Evolutionary conservation across 2,888 invertebrate genomes (phyloP), one percentile per base, ranked within the genome.

Genomic region (Tricholauxania praeusta): DNA sequence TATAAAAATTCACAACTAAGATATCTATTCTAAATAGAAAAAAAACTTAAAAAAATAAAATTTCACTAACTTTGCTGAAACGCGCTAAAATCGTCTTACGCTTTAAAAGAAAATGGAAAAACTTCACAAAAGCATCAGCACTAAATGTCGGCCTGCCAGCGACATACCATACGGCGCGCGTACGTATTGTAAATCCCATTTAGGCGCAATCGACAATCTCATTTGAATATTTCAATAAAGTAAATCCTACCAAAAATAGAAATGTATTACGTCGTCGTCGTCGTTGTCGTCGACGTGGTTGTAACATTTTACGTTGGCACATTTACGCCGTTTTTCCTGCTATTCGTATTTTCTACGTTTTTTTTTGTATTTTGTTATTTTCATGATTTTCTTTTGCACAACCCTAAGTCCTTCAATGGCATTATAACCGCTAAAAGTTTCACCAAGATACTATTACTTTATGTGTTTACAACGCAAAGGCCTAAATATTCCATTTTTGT

Each of bases 161-260:
- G 10, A 39, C 39, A 39, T 39, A 39, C 10, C 10, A 39, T 8
- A 39, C 39, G 39, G 39, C 39, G 28, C 4, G 28, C 28, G 28
- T 28, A 39, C 10, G 39, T 10, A 39, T 39, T 19, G 51, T 73
- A 82, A 82, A 83, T 81, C 81, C 80, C 80, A 82, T 82, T 82
- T 81, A 82, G 82, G 81, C 83, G 79, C 78, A 75, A 80, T 63
- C 70, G 69, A 83, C 82, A 82, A 84, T 82, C 84, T 83, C 81
- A 83, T 83, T 83, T 84, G 81, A 84, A 84, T 84, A 84, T 84
- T 83, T 82, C 83, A 83, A 84, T 84, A 84, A 84, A 84, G 80
- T 80, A 82, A 84, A 83, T 83, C 82, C 76, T 79, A 79, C 76
- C 67, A 65, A 49, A 71, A 49, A 62, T 65, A 22, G 32, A 51